A percentile compares a stretch with the other conserved stretches of the same genome.
Evolutionary conservation across 1,140 invertebrate genomes (phyloP).

Genomic region (Aphaenogaster floridana): DNA sequence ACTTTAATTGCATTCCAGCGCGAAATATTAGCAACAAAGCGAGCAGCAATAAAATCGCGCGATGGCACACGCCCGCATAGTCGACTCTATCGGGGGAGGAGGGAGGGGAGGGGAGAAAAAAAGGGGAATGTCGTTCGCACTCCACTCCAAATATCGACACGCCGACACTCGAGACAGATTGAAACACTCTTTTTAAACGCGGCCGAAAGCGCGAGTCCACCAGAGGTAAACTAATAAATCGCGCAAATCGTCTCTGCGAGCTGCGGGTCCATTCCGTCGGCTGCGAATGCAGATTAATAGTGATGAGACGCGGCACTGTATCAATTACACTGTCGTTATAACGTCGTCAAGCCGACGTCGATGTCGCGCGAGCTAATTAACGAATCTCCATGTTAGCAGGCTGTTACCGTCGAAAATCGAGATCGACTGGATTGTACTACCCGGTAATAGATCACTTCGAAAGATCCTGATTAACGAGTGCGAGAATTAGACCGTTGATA

Average conservation of each 20-base stretch:
- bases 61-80: not conserved
- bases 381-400: constrained; percentile 27
- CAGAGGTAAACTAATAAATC: constrained; percentile 68
- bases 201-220: not conserved
- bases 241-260: constrained; percentile 65
- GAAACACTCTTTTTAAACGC: constrained; percentile 50
- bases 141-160: constrained; percentile 53
- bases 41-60: constrained; percentile 58
- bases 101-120: not conserved
- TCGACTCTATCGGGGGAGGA: not conserved
- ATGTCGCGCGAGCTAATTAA: constrained; percentile 66
- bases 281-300: constrained; percentile 56
- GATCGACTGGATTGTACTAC: constrained; percentile 30
- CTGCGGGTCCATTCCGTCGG: not conserved
- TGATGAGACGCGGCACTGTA: constrained; percentile 46
- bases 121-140: constrained; percentile 45
- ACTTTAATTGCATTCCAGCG: constrained; percentile 29
- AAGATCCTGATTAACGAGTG: constrained; percentile 16
- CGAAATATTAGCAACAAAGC: constrained; percentile 53
- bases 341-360: constrained; percentile 60
- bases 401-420: constrained; percentile 20
- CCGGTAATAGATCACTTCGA: constrained; percentile 19
- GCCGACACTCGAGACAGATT: constrained; percentile 53
- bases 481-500: constrained; percentile 26
- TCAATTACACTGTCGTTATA: constrained; percentile 70